A percentile compares a stretch with the other conserved stretches of the same genome.
Evolutionary conservation across 2,797 vertebrate species (phyloP).

Genomic region (Ambastaia sidthimunki): DNA sequence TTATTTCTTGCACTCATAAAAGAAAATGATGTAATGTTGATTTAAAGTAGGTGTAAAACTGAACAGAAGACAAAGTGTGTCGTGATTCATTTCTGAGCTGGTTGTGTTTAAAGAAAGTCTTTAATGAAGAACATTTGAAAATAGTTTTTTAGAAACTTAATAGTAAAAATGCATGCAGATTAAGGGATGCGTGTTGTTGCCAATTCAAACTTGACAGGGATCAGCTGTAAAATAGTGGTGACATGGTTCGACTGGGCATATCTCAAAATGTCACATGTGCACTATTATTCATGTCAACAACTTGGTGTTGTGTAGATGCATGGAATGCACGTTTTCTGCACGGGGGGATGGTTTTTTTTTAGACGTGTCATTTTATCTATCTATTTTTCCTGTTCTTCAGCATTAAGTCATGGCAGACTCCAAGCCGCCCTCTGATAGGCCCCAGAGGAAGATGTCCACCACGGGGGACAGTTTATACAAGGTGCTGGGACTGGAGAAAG

Average conservation of each 20-base stretch:
- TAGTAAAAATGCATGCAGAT: no score
- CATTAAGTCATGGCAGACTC: conserved; percentile 82
- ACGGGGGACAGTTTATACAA: conserved; percentile 87
- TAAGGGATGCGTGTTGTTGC: background rate
- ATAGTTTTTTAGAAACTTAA: background rate
- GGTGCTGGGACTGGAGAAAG: conserved; percentile 88
- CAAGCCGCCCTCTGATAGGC: conserved; percentile 62
- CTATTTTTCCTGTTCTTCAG: conserved; percentile 10
- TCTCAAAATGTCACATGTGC: background rate
- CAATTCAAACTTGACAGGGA: background rate
- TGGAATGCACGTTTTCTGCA: background rate
- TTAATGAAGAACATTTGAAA: background rate
- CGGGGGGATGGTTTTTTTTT: background rate
- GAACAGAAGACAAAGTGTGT: no score
- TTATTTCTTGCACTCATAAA: no score
- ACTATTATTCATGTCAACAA: conserved; percentile 19
- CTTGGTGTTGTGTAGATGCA: background rate
- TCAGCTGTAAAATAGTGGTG: background rate
- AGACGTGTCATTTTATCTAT: background rate
- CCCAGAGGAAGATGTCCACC: conserved; percentile 86
- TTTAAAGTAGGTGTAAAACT: no score
- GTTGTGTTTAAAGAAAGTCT: background rate
- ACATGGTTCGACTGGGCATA: background rate
- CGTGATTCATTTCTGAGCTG: background rate
- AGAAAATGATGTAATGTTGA: no score